phyloP scores from a whole-genome alignment of 2,888 invertebrate genomes.

The Diogma glabrata region DNA sequence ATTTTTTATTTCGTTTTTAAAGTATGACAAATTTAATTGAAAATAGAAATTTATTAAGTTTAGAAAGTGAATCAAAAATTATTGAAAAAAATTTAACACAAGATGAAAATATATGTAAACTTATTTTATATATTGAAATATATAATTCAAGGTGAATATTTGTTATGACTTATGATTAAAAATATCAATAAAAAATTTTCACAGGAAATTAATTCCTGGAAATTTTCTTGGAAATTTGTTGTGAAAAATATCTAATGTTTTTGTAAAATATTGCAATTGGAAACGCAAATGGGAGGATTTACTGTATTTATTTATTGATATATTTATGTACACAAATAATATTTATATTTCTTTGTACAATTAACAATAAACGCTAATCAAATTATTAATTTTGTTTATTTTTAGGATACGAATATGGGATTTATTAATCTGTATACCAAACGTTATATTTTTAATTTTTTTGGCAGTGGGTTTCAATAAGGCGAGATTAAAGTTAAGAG shows the following conservation, averaged over 20 bases:
- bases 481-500: constrained; percentile 1
- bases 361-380: too few species aligned
- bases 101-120: constrained; percentile 3
- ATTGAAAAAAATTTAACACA: constrained; percentile 7
- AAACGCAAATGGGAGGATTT: too few species aligned
- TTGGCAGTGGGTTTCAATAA: constrained; percentile 3
- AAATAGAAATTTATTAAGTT: too few species aligned
- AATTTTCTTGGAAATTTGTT: too few species aligned
- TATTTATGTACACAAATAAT: too few species aligned
- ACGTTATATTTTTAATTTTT: constrained; percentile 3
- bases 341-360: too few species aligned
- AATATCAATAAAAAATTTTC: neutral
- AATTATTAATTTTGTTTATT: constrained; percentile 1
- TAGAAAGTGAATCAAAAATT: constrained; percentile 6
- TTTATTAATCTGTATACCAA: constrained; percentile 4
- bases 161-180: neutral
- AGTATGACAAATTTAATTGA: too few species aligned
- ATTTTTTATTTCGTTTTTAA: too few species aligned
- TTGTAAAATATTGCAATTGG: too few species aligned
- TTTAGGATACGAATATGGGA: constrained; percentile 5
- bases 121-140: constrained; percentile 5
- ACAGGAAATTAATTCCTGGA: too few species aligned
- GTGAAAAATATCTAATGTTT: too few species aligned
- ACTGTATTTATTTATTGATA: too few species aligned
- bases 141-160: neutral